Conservation (phyloP, 92 coral and sea anemone species). For the Blastomussa wellsi region DNA sequence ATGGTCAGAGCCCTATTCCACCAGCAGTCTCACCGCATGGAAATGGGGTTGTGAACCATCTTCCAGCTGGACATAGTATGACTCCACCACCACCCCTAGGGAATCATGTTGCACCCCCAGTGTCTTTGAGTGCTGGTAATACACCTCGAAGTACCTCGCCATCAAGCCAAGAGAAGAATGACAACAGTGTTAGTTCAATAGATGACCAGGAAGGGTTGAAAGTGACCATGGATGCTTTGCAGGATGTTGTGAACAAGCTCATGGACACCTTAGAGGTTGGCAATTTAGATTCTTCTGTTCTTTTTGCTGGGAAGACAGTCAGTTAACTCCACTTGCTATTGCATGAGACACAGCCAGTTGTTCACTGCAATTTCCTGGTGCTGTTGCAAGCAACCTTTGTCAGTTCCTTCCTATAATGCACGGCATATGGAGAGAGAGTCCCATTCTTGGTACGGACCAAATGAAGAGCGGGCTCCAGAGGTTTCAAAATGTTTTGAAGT, state of each 20-base stretch:
- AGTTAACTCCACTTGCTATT: neutral
- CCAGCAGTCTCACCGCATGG: constrained; percentile 29
- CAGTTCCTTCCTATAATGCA: too few species aligned
- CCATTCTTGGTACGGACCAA: too few species aligned
- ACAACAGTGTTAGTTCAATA: constrained; percentile 54
- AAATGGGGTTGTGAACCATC: constrained; percentile 18
- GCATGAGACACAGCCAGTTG: too few species aligned
- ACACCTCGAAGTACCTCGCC: constrained; percentile 94
- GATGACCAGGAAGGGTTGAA: constrained; percentile 85
- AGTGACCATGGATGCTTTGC: constrained; percentile 93
- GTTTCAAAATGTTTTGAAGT: too few species aligned
- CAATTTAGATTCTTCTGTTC: neutral
- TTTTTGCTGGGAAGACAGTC: neutral
- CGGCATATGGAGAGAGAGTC: too few species aligned
- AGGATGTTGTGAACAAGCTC: constrained; percentile 86
- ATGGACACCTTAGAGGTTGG: constrained; percentile 61
- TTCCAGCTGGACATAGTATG: constrained; percentile 45
- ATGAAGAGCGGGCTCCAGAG: too few species aligned
- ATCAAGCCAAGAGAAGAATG: constrained; percentile 48
- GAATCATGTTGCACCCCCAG: constrained; percentile 42
- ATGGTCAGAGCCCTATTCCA: constrained; percentile 26
- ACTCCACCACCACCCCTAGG: constrained; percentile 68
- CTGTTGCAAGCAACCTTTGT: too few species aligned
- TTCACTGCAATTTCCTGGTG: too few species aligned
- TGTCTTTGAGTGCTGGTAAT: constrained; percentile 75